Evolutionary conservation across 2,113 vertebrate genomes (phyloP).

Genomic region (Ageneiosus marmoratus): DNA sequence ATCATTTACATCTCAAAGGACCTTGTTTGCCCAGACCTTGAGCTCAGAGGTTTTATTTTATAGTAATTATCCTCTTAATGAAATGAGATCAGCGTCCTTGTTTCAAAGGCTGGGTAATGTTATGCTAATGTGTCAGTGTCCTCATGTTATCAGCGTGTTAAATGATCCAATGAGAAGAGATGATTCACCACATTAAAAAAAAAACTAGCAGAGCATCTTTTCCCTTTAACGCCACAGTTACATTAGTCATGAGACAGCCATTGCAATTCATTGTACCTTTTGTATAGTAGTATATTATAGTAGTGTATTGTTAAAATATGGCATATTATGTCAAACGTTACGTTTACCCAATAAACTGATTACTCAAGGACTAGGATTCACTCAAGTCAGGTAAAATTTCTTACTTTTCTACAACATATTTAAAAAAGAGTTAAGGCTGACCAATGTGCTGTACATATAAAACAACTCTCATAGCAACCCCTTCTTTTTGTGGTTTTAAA

Average conservation of each 20-base stretch:
- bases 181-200: background rate
- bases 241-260: background rate
- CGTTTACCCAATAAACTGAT: too few relatives aligned
- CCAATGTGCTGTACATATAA: too few relatives aligned
- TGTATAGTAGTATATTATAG: background rate
- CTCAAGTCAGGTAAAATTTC: too few relatives aligned
- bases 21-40: constrained; percentile 39
- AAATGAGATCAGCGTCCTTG: constrained; percentile 36
- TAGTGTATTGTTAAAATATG: background rate
- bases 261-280: background rate
- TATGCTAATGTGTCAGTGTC: constrained; percentile 36
- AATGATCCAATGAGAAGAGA: constrained; percentile 1
- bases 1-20: constrained; percentile 42
- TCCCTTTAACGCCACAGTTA: background rate
- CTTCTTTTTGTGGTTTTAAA: too few relatives aligned
- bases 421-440: too few relatives aligned
- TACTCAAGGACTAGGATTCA: too few relatives aligned
- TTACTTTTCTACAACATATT: too few relatives aligned
- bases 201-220: background rate
- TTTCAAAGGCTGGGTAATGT: constrained; percentile 37
- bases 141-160: constrained; percentile 5
- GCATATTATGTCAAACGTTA: too few relatives aligned
- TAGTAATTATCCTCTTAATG: constrained; percentile 43
- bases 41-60: constrained; percentile 32
- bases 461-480: too few relatives aligned